Evolutionary conservation across 2,888 invertebrate species (phyloP), one percentile per base, ranked within the genome.

Genomic region (Idaea biselata): DNA sequence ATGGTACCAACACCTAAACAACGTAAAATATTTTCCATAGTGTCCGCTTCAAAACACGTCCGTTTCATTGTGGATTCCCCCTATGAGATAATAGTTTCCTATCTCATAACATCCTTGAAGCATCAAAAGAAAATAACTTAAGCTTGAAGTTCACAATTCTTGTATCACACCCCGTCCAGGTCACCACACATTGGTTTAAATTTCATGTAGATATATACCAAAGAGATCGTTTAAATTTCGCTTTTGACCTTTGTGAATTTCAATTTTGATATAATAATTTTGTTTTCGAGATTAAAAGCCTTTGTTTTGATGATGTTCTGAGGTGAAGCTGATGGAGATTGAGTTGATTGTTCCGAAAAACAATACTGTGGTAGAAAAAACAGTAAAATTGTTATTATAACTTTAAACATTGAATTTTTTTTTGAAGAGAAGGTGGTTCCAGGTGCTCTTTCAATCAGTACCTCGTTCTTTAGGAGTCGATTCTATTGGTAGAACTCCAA

Each of bases 181-280:
- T 44, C 44, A 44, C 44, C 44, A 44, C 44, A 44, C 44, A 44
- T 44, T 44, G 44, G 44, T 44, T 44, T 44, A 44, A 44, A 44
- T 44, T 44, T 14, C 11, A 44, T 44, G 25, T 25, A 25, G 25
- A 25, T 25, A 25, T 25, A 25, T 5, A 25, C 25, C 44, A 44
- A 44, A 44, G 44, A 44, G 44, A 44, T 44, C 44, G 44, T 44
- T 44, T 44, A 44, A 44, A 44, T 44, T 44, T 44, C 44, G 44
- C 44, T 44, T 44, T 44, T 44, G 44, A 8, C 44, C 44, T 44
- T 11, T 44, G 14, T 11, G 44, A 8, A 11, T 44, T 44, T 14
- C 44, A 44, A 44, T 44, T 44, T 44, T 8, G 44, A 25, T 25
- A 25, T 44, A n/a, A 44, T 44, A 44, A 44, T 44, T 44, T 44